A percentile compares a stretch with the other conserved stretches of the same genome.
These are phyloP conservation scores for Ailuropoda melanoleuca DNA, from an alignment of 2,113 vertebrate species.

Conservation along the genomic window DNA sequence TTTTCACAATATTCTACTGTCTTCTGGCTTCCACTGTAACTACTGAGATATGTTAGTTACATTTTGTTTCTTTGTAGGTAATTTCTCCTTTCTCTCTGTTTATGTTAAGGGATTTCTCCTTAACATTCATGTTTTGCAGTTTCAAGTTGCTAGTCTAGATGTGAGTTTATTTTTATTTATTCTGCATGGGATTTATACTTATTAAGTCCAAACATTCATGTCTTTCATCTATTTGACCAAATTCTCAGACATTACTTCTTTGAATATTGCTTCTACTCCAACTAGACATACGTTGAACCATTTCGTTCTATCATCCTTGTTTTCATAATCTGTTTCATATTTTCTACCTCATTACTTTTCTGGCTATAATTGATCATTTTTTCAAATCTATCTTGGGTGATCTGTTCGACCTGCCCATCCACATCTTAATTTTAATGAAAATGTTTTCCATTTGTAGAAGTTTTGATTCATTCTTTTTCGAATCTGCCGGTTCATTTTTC, in stretches of 20 bases:
- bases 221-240: neutral
- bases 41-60: neutral
- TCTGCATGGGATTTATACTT: neutral
- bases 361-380: neutral
- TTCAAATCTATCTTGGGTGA: neutral
- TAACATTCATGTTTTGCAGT: neutral
- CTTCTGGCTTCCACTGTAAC: neutral
- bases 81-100: neutral
- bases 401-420: neutral
- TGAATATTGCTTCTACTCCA: neutral
- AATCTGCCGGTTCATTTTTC: neutral
- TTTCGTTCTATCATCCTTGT: neutral
- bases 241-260: neutral
- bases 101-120: neutral
- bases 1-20: neutral
- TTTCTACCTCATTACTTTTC: slow-evolving; percentile 8
- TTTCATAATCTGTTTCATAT: slow-evolving; percentile 18
- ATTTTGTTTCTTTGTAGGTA: neutral
- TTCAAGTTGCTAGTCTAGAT: neutral
- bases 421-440: slow-evolving; percentile 17
- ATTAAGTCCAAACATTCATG: neutral
- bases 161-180: neutral
- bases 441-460: slow-evolving; percentile 6
- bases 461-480: neutral
- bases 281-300: neutral